Evolutionary conservation across 35 echinoderm and acorn worm genomes (phyloP).

Genomic region (Acanthaster planci): DNA sequence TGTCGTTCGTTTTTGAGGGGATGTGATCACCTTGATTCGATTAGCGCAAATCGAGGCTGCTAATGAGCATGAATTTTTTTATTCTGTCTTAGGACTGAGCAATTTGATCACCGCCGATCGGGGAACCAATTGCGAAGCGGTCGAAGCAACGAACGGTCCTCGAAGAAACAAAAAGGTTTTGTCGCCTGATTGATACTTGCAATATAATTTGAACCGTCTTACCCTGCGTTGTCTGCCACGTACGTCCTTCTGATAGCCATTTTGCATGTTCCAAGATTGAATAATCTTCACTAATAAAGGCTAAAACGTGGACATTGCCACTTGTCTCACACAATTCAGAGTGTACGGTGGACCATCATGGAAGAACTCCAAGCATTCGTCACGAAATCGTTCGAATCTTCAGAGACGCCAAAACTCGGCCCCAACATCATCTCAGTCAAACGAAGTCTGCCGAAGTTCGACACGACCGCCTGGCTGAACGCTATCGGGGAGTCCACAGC

Average conservation of each 20-base stretch:
- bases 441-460: constrained; percentile 47
- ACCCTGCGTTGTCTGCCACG: too few relatives aligned
- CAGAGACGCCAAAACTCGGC: constrained; percentile 14
- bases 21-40: constrained; percentile 20
- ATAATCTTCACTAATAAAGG: too few relatives aligned
- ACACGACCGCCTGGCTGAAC: constrained; percentile 66
- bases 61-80: not conserved
- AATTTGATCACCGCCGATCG: not conserved
- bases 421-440: constrained; percentile 27
- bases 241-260: too few relatives aligned
- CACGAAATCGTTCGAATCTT: constrained; percentile 77
- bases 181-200: too few relatives aligned
- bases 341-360: constrained; percentile 37
- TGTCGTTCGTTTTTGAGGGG: not conserved
- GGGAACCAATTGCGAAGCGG: too few relatives aligned
- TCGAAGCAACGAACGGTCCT: too few relatives aligned
- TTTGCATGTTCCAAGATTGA: too few relatives aligned
- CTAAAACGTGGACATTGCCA: too few relatives aligned
- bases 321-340: too few relatives aligned
- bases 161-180: too few relatives aligned
- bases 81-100: not conserved
- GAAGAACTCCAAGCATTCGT: constrained; percentile 90
- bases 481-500: constrained; percentile 47
- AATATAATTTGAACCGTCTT: too few relatives aligned
- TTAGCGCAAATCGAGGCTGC: not conserved